Base-by-base conservation (phyloP, 1,140 invertebrate species). In the Neelides sp. region DNA sequence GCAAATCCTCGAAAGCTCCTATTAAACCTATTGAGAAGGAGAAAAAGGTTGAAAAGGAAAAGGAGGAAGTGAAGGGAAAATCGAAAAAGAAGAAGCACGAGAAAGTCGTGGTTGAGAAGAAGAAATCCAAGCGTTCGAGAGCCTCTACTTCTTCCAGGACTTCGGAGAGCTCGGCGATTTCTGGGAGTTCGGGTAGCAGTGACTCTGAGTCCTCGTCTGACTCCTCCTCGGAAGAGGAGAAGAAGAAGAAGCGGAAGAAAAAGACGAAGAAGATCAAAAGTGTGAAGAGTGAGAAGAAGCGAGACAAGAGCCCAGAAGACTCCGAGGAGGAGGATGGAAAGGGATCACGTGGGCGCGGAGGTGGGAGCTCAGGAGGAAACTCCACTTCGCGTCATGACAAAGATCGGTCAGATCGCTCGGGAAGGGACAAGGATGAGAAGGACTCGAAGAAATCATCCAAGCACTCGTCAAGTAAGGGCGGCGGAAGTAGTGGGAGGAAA, bases 241-340 rank as follows among this genome's bases (percentile, higher is more conserved):
- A 17, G 12, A 48, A 61, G 32, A 22, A 24, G n/a, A 49, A 59
- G 40, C 32, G 36, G 15, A 40, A 23, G n/a, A 55, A 48, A 32
- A 55, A 58, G 48, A 58, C 55, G 42, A 57, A 55, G 48, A 51
- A 58, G 22, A 17, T 34, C n/a, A 43, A 39, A 30, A 45, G 55
- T 24, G 35, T 36, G n/a, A 39, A 44, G 22, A 39, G 24, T 35
- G 42, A 44, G 50, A 53, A 44, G 50, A 30, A 39, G 30, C 5
- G 24, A 23, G 56, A 61, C 26, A 48, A 55, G 24, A 37, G 30
- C 22, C 22, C 36, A 15, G 27, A 32, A 30, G 5, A 55, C 20
- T 42, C 32, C 3, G 30, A 47, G 24, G 22, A 48, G 22, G 20
- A 17, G 7, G 27, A 12, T 23, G 35, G 22, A 42, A 37, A 19